Evolutionary conservation across 2,888 invertebrate genomes (phyloP).

Genomic region (Euphydryas editha): DNA sequence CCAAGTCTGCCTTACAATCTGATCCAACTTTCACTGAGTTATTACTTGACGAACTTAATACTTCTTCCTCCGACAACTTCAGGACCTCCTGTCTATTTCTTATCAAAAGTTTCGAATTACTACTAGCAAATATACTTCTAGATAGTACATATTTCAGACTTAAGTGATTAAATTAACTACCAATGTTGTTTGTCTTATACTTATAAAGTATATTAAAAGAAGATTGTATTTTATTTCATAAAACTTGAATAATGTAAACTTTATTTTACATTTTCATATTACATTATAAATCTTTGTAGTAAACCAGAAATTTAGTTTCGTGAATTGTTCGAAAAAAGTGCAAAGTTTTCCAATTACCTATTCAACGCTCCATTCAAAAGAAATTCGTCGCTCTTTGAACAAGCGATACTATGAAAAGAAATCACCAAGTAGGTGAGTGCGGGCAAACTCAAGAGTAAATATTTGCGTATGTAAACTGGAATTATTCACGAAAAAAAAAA

Average conservation of each 20-base stretch:
- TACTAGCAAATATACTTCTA: neutral
- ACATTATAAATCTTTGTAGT: constrained; percentile 4
- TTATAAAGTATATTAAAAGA: neutral
- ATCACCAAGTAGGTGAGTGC: constrained; percentile 81
- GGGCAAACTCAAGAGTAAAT: constrained; percentile 81
- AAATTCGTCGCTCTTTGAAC: constrained; percentile 72
- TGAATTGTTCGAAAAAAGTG: constrained; percentile 35
- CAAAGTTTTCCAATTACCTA: constrained; percentile 78
- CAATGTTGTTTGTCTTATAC: too few species aligned
- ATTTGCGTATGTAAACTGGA: constrained; percentile 84
- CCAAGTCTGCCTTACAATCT: constrained; percentile 62
- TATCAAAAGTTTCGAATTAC: constrained; percentile 31
- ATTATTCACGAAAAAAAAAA: constrained; percentile 82
- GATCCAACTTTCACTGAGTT: constrained; percentile 67
- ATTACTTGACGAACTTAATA: constrained; percentile 64
- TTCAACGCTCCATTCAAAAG: constrained; percentile 69
- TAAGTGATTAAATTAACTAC: too few species aligned
- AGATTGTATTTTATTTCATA: neutral
- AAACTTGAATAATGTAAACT: neutral
- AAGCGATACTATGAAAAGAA: constrained; percentile 79
- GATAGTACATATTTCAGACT: too few species aligned
- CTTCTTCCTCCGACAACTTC: constrained; percentile 52
- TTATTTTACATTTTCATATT: neutral
- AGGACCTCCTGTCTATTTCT: constrained; percentile 28
- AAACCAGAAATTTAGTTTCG: constrained; percentile 27